phyloP scores from a whole-genome alignment of 1,140 invertebrate genomes.

The Triops longicaudatus region DNA sequence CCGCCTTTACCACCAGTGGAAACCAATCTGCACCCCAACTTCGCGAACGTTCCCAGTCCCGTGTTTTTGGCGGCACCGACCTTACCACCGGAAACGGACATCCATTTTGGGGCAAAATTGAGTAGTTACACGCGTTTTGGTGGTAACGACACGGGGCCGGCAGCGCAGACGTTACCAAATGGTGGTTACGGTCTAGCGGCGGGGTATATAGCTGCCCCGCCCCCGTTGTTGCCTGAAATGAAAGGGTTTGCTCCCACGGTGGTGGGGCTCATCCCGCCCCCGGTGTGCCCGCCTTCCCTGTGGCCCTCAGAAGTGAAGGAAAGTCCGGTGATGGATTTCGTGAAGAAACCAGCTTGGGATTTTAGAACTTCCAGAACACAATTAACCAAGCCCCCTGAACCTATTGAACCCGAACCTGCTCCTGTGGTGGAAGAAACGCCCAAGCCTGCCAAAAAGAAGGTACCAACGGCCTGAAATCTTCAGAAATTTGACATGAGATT shows the following conservation, averaged over 20 bases:
- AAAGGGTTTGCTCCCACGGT: conserved; percentile 2
- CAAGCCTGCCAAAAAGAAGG: conserved; percentile 44
- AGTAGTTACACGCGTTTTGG: background rate
- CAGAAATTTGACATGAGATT: background rate
- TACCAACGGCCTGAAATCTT: conserved; percentile 36
- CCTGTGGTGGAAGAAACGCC: conserved; percentile 33
- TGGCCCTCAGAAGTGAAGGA: conserved; percentile 37
- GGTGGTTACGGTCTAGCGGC: background rate
- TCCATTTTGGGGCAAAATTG: conserved; percentile 21
- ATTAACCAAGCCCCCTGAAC: conserved; percentile 27
- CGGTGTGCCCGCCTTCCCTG: conserved; percentile 28
- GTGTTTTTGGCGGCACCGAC: background rate
- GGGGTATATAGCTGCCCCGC: conserved; percentile 19
- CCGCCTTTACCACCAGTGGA: background rate
- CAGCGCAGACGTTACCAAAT: background rate
- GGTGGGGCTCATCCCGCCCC: conserved; percentile 16
- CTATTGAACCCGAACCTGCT: conserved; percentile 25
- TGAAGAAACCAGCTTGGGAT: conserved; percentile 25
- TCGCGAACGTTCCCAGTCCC: conserved; percentile 23
- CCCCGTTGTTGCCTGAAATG: conserved; percentile 18
- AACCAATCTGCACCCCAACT: background rate
- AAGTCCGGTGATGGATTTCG: conserved; percentile 31
- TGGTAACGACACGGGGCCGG: background rate
- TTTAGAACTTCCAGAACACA: conserved; percentile 26
- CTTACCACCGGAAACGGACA: conserved; percentile 20